Conservation (phyloP, 2,888 invertebrate genomes). For the Drosophila antonietae region DNA sequence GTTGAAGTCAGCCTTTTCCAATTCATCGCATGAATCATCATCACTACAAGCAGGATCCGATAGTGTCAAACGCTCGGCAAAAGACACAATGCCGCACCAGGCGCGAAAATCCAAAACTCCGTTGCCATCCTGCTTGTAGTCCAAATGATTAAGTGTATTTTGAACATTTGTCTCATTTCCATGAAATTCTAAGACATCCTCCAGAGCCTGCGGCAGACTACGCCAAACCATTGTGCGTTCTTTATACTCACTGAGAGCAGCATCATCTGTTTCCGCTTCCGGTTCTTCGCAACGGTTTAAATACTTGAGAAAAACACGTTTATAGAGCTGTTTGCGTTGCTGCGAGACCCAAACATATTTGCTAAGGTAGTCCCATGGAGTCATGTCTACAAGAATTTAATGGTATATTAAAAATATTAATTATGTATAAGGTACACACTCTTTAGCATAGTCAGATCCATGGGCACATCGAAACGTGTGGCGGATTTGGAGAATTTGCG, state of each 20-base stretch:
- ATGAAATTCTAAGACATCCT: slow-evolving; percentile 84
- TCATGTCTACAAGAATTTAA: slow-evolving; percentile 86
- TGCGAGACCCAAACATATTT: slow-evolving; percentile 88
- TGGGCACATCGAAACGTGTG: slow-evolving; percentile 90
- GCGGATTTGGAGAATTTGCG: slow-evolving; percentile 90
- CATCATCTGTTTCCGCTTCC: slow-evolving; percentile 64
- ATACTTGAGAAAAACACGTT: slow-evolving; percentile 85
- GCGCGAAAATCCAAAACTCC: slow-evolving; percentile 88
- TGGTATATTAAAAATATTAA: slow-evolving; percentile 21
- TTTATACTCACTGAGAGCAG: slow-evolving; percentile 62
- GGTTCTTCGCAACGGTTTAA: slow-evolving; percentile 77
- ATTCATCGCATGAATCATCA: slow-evolving; percentile 89
- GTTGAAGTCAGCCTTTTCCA: slow-evolving; percentile 89
- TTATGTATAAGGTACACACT: slow-evolving; percentile 31
- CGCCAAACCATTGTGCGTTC: slow-evolving; percentile 80
- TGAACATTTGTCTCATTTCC: slow-evolving; percentile 81
- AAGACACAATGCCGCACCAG: slow-evolving; percentile 92
- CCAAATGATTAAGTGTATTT: slow-evolving; percentile 72
- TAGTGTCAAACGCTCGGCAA: slow-evolving; percentile 88
- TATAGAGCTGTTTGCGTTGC: slow-evolving; percentile 86
- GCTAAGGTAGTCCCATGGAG: slow-evolving; percentile 89
- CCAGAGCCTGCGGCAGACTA: slow-evolving; percentile 82
- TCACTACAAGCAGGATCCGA: slow-evolving; percentile 85
- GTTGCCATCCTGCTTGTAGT: slow-evolving; percentile 75
- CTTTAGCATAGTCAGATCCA: slow-evolving; percentile 87